Evolutionary conservation across 2,113 vertebrate genomes (phyloP), one percentile per base, ranked within the genome.

Genomic region (Lagenorhynchus albirostris): DNA sequence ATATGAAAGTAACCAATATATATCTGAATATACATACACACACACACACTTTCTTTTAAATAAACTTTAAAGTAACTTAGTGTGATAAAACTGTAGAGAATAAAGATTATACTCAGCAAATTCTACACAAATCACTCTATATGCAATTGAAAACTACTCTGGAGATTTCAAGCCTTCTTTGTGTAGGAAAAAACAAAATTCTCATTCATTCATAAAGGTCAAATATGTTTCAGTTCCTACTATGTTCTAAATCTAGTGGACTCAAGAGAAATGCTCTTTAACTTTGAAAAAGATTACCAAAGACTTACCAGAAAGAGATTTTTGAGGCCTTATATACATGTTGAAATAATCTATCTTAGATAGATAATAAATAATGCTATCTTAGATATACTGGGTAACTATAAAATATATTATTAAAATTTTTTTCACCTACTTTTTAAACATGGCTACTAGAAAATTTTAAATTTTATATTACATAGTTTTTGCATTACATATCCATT

Each of bases 191-290:
- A 33, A 36, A 87, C 58, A 94, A 33, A 70, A 50, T 71, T 89
- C 71, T 96, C 38, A 88, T 79, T 96, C 58, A 97, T 93, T 91
- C 41, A 47, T 55, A 96, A 71, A 87, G 80, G 68, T 90, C 62
- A 74, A 93, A 80, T 85, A 80, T 36, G 11, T 89, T 94, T 96
- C 86, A 89, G 92, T 17, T 97, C 77, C 90, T 86, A 68, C 50
- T 63, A 50, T 65, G 44, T 29, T 47, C 62, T 86, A 89, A 81
- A 65, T 86, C 58, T 21, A 80, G 3, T 71, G 26, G 12, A 60
- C 31, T 11, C 26, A 94, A 77, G 1, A 65, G 8, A 94, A 90
- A 93, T 86, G 12, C 2, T 89, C 44, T 86, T 89, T 41, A 79
- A 89, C 25, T 80, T 92, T 5, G 76, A 77, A 83, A 95, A 83